Base-by-base conservation (phyloP, 2,888 invertebrate genomes). In the Drosophila emarginata region DNA sequence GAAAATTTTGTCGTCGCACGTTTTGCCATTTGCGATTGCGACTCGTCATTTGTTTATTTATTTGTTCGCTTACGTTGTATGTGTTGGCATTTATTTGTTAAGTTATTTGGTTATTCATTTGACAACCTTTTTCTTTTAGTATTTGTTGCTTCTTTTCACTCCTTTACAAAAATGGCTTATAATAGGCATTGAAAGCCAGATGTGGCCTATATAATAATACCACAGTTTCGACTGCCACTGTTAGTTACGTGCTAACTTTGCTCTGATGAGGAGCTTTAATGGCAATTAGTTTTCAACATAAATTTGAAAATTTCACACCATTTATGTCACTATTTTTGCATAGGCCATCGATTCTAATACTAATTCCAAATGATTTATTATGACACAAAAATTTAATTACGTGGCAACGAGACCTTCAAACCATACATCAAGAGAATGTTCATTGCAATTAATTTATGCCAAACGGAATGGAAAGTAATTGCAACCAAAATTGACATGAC, bases 371-470 rank as follows among this genome's bases (percentile, higher is more conserved):
- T 81, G 71, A 77, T 79, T 74, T 73, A 81, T 67, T 68, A 67
- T 64, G 56, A 53, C 51, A 14, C n/a, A 62, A 52, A 61, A 84
- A 67, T 78, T 79, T 83, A 80, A 87, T 85, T 82, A 79, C 74
- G 74, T 78, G 78, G 76, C 78, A 86, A 82, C 72, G 67, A 78
- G 74, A 18, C 66, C 61, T 64, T 74, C 78, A 67, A 72, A 63
- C 70, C 78, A 82, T 78, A 87, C 72, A 80, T 82, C 88, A 87
- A 78, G 71, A 63, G 67, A 59, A 18, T 18, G 72, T 37, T 65
- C 64, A 72, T 67, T 80, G 80, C 73, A 77, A 82, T 77, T 88
- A 88, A 88, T 83, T 78, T 83, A 83, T 88, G 78, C 78, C 77
- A 83, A 83, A 75, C 71, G 79, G 75, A 77, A 74, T 61, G 57